Evolutionary conservation across 92 coral and sea anemone genomes (phyloP), one percentile per base, ranked within the genome.

Genomic region (Zoanthus sansibaricus): DNA sequence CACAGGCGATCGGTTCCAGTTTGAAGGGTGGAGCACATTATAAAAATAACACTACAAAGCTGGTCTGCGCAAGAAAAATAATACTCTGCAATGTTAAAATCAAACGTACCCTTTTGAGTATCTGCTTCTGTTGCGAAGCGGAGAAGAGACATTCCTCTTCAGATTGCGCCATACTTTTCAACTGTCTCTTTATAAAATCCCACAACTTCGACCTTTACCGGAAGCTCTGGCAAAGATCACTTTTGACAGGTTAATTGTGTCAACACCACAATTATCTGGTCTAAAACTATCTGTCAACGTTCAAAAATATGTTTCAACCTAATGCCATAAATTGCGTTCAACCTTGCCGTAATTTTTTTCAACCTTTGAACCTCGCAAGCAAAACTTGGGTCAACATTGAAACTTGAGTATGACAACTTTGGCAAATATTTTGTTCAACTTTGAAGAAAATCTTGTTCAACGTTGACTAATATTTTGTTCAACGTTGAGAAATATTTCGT

Each of bases 91-190:
- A 37, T 31, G 77, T 72, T 6, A 16, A 37, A 72, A 72, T 72
- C 20, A 8, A 13, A 72, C 54, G 16, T 72, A 2, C 15, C 21
- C 17, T 42, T 37, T 11, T 37, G 47, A 71, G 75, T n/a, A n/a
- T n/a, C n/a, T n/a, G n/a, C n/a, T n/a, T n/a, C n/a, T n/a, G n/a
- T n/a, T n/a, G n/a, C n/a, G 7, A 25, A 31, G 75, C 75, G 51
- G 30, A 44, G 75, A 46, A 71, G 30, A 71, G 48, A 71, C 75
- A 71, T 25, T 25, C 75, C 49, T 71, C n/a, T n/a, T n/a, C n/a
- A n/a, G n/a, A n/a, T n/a, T n/a, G n/a, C n/a, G n/a, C n/a, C n/a
- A n/a, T n/a, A n/a, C n/a, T n/a, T n/a, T n/a, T n/a, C n/a, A n/a
- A n/a, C n/a, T n/a, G n/a, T n/a, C n/a, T n/a, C n/a, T 49, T 20